These are phyloP conservation scores for Drosophila eugracilis DNA, from an alignment of 1,140 invertebrate genomes.

Conservation along the genomic window DNA sequence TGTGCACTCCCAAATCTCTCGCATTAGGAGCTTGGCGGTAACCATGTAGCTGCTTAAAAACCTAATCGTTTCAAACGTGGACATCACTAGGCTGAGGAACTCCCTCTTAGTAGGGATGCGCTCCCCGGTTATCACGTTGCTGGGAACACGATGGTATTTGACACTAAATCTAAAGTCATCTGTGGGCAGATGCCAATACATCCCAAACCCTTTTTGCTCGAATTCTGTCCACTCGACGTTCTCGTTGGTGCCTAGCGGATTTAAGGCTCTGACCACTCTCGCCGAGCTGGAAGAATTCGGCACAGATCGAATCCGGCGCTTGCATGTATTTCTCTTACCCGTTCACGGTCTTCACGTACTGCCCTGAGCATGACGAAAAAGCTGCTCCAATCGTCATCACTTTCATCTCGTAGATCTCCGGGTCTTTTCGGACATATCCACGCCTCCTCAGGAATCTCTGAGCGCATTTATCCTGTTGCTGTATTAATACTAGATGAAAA, in stretches of 20 bases:
- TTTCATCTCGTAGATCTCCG: background rate
- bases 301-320: background rate
- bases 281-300: background rate
- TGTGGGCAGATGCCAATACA: too few relatives aligned
- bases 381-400: background rate
- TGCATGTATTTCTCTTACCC: background rate
- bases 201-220: too few relatives aligned
- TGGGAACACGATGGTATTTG: background rate
- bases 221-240: too few relatives aligned
- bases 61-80: too few relatives aligned
- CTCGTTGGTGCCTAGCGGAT: background rate
- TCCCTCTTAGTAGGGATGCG: background rate
- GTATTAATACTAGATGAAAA: too few relatives aligned
- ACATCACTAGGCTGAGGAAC: background rate
- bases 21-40: too few relatives aligned
- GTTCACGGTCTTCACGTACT: background rate
- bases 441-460: too few relatives aligned
- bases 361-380: background rate
- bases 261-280: background rate
- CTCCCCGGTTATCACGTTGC: background rate
- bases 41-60: too few relatives aligned
- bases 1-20: too few relatives aligned
- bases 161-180: background rate
- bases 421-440: too few relatives aligned
- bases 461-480: too few relatives aligned